A percentile compares a stretch with the other conserved stretches of the same genome.
phyloP scores from a whole-genome alignment of 2,113 vertebrate species.

The Rhynchopsitta pachyrhyncha region DNA sequence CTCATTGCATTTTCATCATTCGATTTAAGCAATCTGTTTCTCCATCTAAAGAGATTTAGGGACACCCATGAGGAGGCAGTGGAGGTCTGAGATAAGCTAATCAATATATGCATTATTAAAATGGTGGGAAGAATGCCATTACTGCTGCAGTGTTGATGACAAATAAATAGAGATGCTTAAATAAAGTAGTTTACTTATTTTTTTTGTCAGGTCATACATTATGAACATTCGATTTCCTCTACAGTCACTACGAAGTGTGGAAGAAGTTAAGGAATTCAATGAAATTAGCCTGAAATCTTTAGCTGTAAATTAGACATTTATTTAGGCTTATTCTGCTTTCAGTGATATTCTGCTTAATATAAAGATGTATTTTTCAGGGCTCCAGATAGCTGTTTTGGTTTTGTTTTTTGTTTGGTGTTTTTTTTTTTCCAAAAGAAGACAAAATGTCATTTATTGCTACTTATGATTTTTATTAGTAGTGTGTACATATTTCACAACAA shows the following conservation, averaged over 20 bases:
- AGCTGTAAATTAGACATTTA: slow-evolving; percentile 68
- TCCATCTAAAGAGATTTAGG: slow-evolving; percentile 56
- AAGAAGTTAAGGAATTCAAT: slow-evolving; percentile 71
- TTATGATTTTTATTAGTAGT: neutral
- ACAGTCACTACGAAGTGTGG: slow-evolving; percentile 53
- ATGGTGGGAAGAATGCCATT: slow-evolving; percentile 68
- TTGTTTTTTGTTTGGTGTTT: neutral
- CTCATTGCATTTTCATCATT: slow-evolving; percentile 56
- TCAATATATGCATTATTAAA: slow-evolving; percentile 78
- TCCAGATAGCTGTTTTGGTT: neutral
- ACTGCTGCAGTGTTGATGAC: slow-evolving; percentile 61
- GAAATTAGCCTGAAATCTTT: slow-evolving; percentile 73
- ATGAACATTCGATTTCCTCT: slow-evolving; percentile 71
- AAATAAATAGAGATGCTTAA: slow-evolving; percentile 79
- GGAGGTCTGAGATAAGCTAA: slow-evolving; percentile 63
- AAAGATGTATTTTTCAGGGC: slow-evolving; percentile 33
- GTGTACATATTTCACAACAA: neutral
- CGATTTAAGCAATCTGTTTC: slow-evolving; percentile 36
- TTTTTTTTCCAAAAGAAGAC: neutral
- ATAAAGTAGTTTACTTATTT: slow-evolving; percentile 76
- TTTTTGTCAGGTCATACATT: slow-evolving; percentile 78
- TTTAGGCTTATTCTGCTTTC: slow-evolving; percentile 73
- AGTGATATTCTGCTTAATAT: slow-evolving; percentile 51
- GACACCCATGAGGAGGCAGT: slow-evolving; percentile 18
- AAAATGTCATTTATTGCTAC: slow-evolving; percentile 20